Evolutionary conservation across 92 coral and sea anemone genomes (phyloP).

Genomic region (Pocillopora meandrina): DNA sequence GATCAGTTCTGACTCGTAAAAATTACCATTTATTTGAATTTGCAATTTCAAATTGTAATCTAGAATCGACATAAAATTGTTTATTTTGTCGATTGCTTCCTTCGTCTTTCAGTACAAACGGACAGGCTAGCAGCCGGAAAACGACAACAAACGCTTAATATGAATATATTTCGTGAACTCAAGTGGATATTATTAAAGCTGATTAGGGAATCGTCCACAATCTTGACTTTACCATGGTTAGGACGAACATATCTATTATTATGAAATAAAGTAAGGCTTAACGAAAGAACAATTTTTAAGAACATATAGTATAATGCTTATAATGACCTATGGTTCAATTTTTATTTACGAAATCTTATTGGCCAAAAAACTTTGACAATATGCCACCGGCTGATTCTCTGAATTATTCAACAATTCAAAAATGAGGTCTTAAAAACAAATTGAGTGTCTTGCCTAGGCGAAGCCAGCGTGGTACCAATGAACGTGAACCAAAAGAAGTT

Average conservation of each 20-base stretch:
- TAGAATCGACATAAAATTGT: background rate
- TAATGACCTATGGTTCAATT: background rate
- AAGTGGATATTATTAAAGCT: background rate
- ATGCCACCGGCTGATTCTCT: background rate
- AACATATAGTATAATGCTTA: too few species aligned
- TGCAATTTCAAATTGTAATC: background rate
- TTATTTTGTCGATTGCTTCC: background rate
- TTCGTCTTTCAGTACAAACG: background rate
- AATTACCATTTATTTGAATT: constrained; percentile 7
- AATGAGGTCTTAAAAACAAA: background rate
- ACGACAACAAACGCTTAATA: background rate
- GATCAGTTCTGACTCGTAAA: background rate
- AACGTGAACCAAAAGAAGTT: background rate
- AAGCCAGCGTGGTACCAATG: constrained; percentile 1
- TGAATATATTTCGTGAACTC: background rate
- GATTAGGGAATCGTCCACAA: background rate
- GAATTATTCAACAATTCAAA: constrained; percentile 14
- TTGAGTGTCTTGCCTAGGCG: background rate
- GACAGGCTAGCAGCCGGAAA: background rate
- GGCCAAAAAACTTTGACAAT: background rate
- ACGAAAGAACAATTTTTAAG: background rate
- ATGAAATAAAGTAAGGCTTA: background rate
- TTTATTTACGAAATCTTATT: background rate
- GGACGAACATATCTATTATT: background rate
- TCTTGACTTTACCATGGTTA: background rate